A percentile compares a stretch with the other conserved stretches of the same genome.
phyloP scores from a whole-genome alignment of 1,140 invertebrate genomes.

The Agrypnia vestita region DNA sequence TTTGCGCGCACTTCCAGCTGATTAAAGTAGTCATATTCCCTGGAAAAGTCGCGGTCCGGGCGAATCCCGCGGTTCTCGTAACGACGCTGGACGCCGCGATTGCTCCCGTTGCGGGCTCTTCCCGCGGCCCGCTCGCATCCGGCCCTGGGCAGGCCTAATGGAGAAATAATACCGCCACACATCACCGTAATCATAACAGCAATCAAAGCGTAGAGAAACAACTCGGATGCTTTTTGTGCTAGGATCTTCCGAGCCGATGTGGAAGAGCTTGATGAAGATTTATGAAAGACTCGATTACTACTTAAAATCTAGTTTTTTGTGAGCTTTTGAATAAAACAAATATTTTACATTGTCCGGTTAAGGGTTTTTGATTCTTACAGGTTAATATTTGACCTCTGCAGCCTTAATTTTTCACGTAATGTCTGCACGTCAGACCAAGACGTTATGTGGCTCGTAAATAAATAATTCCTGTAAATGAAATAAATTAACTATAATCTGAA shows the following conservation, averaged over 20 bases:
- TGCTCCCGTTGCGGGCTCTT: constrained; percentile 6
- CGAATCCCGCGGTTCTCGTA: background rate
- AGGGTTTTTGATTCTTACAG: too few relatives aligned
- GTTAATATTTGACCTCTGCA: too few relatives aligned
- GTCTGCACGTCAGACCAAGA: too few relatives aligned
- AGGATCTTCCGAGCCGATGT: background rate
- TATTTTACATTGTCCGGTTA: too few relatives aligned
- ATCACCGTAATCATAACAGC: constrained; percentile 28
- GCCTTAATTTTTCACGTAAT: too few relatives aligned
- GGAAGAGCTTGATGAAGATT: constrained; percentile 1
- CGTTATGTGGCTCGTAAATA: too few relatives aligned
- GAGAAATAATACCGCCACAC: constrained; percentile 8
- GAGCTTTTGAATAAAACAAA: too few relatives aligned
- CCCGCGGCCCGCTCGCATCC: background rate
- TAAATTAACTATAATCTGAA: too few relatives aligned
- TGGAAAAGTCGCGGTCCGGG: background rate
- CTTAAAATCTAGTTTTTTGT: too few relatives aligned
- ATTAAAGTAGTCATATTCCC: background rate
- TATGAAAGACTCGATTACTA: background rate
- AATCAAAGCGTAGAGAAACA: constrained; percentile 34
- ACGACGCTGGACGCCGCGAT: constrained; percentile 15
- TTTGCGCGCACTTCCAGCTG: background rate
- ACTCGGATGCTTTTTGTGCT: background rate
- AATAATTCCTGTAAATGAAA: too few relatives aligned
- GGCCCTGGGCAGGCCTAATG: constrained; percentile 3